A percentile compares a stretch with the other conserved stretches of the same genome.
phyloP scores from a whole-genome alignment of 2,797 vertebrate species.

The Brachyalestes nurse region DNA sequence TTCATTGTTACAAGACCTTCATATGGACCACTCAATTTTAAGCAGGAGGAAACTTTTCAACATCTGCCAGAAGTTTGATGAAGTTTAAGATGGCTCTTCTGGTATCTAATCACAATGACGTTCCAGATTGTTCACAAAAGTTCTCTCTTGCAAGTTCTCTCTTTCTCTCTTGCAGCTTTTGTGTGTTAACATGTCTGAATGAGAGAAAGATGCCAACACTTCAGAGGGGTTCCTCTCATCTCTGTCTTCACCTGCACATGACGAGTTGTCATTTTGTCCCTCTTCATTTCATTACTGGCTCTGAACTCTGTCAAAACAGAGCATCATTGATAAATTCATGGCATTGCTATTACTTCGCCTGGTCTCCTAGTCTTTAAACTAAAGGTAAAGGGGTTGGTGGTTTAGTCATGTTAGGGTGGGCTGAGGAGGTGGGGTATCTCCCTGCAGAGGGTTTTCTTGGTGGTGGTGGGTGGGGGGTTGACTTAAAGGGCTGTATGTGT shows the following conservation, averaged over 20 bases:
- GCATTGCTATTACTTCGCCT: constrained; percentile 69
- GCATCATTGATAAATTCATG: constrained; percentile 70
- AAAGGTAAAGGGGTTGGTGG: constrained; percentile 49
- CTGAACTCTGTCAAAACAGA: constrained; percentile 65
- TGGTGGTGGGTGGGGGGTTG: constrained; percentile 41
- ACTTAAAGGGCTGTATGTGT: constrained; percentile 65
- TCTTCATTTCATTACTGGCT: constrained; percentile 65
- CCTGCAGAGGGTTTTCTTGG: constrained; percentile 77
- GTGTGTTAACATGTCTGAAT: constrained; percentile 62
- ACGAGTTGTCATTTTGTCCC: constrained; percentile 68
- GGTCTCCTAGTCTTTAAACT: constrained; percentile 66
- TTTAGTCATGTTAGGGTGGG: constrained; percentile 69
- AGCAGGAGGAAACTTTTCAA: neutral
- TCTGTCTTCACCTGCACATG: constrained; percentile 46
- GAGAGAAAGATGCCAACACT: constrained; percentile 72
- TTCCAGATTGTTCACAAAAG: constrained; percentile 50
- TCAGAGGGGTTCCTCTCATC: constrained; percentile 63
- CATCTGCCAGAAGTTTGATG: neutral
- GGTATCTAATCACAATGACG: neutral
- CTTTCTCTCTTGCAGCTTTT: constrained; percentile 25
- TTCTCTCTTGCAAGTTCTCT: constrained; percentile 22
- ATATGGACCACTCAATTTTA: neutral
- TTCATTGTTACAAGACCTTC: neutral
- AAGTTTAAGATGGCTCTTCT: neutral
- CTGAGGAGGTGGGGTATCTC: constrained; percentile 45